Base-by-base conservation (phyloP, 2,888 invertebrate species). In the Cyclophora albipunctata region DNA sequence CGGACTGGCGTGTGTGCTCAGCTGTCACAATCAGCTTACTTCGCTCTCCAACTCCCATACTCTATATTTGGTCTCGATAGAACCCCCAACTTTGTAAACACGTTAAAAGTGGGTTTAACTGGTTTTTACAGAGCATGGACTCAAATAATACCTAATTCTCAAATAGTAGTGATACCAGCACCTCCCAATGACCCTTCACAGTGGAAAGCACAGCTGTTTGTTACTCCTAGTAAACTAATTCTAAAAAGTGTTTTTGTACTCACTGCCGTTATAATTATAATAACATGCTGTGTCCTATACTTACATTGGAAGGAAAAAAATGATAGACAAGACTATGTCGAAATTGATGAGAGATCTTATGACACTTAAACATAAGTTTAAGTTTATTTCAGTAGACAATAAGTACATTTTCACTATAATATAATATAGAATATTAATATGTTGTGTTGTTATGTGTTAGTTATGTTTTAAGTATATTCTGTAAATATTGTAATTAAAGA, bases 1-100 rank as follows among this genome's bases (percentile, higher is more conserved):
- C 92, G 96, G 57, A 93, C 92, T 54, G 96, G 96, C 34, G 92
- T 93, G 20, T 95, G 96, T 48, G 94, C 95, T 0, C 98, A 99
- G 75, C 78, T 98, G 45, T 93, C 97, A 0, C 98, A 98, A 78
- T 96, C 97, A 34, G 95, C 97, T 2, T 95, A 98, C 75, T 95
- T 95, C 75, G 92, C 97, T 2, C 90, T 99, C n/a, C 97, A 98
- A 78, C 84, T 98, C 50, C 99, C 99, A 0, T 99, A 97, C 78
- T 95, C 95, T 0, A 94, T 98, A 59, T 99, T 99, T 82, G 99
- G 99, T 2, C 89, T 99, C n/a, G 99, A 99, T 3, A 92, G 98
- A 53, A 98, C 98, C 41, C 98, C 99, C 2, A 99, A 99, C 84
- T 99, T 99, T 85, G 96, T 99, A 0, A 98, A 99, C 71, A 92